Base-by-base conservation (phyloP, 2,888 invertebrate genomes). In the Neoitamus cyanurus region DNA sequence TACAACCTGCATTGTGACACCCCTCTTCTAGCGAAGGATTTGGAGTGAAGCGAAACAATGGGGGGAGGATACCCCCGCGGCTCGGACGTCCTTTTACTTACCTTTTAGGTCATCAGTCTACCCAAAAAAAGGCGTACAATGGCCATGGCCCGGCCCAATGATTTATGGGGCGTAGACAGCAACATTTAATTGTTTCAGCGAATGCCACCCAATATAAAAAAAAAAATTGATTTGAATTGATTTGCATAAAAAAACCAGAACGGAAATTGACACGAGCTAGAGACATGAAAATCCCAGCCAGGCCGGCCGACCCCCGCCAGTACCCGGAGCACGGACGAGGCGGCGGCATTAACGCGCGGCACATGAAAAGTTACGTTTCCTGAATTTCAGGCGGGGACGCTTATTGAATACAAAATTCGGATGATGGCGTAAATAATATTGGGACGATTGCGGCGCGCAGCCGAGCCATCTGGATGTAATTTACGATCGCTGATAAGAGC, bases 261-360 rank as follows among this genome's bases (percentile, higher is more conserved):
- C 75, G 75, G 75, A 75, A 75, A 75, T 75, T 75, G 75, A 75
- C 75, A 75, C 75, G 75, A 75, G 42, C 75, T 75, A 75, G 75
- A 75, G 42, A 73, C 58, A 58, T 15, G 58, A 25, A 58, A 15
- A 25, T 15, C 15, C 58, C 6, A 25, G 6, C 5, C 15, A 7
- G 58, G 6, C 1, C 58, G 20, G 7, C 25, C 20, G 15, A n/a
- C n/a, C 58, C 25, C 58, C 25, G 7, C 58, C 9, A 25, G 5
- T 9, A 13, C 15, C 58, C 58, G 7, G 7, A 58, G 6, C 58
- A 20, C 25, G 25, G 25, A 58, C 58, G 31, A 11, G 31, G 28
- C 30, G 25, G 42, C 42, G 37, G 11, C 42, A 75, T 75, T 75
- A 75, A 36, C 48, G 20, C 20, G 73, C 75, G 75, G 75, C 75